Percentiles rank a stretch among this genome's conserved stretches.
These are phyloP conservation scores for Camarhynchus parvulus DNA, from an alignment of 2,113 vertebrate genomes.

Conservation along the genomic window DNA sequence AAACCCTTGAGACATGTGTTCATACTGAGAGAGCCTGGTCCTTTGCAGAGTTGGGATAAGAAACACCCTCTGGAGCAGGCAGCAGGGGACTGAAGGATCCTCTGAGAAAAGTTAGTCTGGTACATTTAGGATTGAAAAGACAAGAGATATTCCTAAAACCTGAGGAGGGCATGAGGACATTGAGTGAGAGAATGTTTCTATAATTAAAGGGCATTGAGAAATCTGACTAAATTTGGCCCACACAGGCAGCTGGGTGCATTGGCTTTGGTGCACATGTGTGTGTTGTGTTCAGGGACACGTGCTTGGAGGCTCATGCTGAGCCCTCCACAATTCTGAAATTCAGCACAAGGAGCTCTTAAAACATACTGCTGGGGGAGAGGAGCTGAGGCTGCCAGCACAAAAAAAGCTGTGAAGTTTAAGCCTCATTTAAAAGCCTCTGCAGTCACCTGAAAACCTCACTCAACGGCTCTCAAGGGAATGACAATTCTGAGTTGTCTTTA, in stretches of 20 bases:
- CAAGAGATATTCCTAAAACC: background rate
- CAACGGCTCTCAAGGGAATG: background rate
- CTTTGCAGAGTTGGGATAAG: background rate
- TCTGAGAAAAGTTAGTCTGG: background rate
- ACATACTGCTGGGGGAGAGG: background rate
- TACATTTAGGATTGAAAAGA: background rate
- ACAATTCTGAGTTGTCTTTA: background rate
- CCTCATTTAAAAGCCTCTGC: background rate
- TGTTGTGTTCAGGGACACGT: background rate
- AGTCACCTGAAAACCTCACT: background rate
- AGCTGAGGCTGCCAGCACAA: background rate
- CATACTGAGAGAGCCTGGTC: background rate
- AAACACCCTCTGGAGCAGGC: background rate
- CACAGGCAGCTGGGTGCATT: accelerated
- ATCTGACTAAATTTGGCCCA: background rate
- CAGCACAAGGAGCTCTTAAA: background rate
- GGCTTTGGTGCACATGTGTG: background rate
- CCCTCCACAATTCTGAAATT: background rate
- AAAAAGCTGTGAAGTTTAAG: background rate
- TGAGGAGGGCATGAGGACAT: background rate
- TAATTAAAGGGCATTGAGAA: background rate
- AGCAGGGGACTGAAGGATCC: background rate
- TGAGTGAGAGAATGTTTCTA: background rate
- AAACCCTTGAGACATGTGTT: background rate
- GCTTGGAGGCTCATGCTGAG: accelerated